Evolutionary conservation across 1,140 invertebrate genomes (phyloP), one percentile per base, ranked within the genome.

Genomic region (Drosophila pseudoobscura): DNA sequence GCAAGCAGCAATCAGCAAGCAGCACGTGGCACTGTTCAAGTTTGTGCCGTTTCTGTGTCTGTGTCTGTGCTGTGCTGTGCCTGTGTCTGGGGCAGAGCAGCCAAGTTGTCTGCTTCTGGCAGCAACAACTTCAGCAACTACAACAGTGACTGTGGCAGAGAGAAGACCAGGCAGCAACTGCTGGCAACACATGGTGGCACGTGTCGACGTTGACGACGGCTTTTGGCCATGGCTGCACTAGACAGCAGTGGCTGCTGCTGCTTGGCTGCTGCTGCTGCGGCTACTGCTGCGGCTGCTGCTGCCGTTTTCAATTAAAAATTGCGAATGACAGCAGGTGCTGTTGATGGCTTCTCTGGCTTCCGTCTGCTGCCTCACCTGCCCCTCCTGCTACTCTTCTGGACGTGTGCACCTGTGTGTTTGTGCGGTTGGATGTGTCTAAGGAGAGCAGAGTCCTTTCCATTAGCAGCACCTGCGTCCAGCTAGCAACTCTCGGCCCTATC

Each of bases 241-340:
- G 79, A 79, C 75, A 78, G 66, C 61, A 57, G 55, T 54, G 46
- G 39, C 44, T 31, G 63, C 47, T 22, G 52, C 63, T 51, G 49
- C 20, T 51, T n/a, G n/a, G 20, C 46, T 26, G 35, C 46, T 24
- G 49, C 61, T 29, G 72, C 56, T 46, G 69, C 63, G 17, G 52
- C 63, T 51, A 44, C 20, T 51, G 20, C 46, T 26, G 35, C 46
- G 35, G 49, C 61, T 29, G 72, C 56, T 46, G 69, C 63, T 79
- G 76, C 59, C 77, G 80, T 77, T 82, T 89, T 89, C 85, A 89
- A 89, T 89, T 89, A 89, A 89, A 89, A 89, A 87, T 85, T 79
- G 78, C 73, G 56, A 90, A 61, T 79, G 82, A 82, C 87, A 80
- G 65, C 85, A 85, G 75, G 80, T 79, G 84, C 64, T 75, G 72